phyloP scores from a whole-genome alignment of 2,888 invertebrate species.

The Conops quadrifasciatus region DNA sequence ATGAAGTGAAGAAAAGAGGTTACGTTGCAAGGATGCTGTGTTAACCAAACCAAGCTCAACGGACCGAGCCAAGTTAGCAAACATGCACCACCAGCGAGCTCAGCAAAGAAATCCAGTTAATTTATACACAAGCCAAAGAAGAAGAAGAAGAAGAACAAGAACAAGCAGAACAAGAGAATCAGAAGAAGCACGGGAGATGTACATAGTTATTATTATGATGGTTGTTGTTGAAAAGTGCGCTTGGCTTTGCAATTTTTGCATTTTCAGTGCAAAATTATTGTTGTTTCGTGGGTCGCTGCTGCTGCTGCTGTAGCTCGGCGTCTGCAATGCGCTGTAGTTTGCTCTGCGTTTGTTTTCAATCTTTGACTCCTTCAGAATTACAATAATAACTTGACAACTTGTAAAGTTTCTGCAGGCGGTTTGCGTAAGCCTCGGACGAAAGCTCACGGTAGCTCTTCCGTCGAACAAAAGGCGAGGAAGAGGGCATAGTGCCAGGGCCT shows the following conservation, averaged over 20 bases:
- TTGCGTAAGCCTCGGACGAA: too few relatives aligned
- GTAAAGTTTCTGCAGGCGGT: too few relatives aligned
- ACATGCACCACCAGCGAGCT: conserved; percentile 15
- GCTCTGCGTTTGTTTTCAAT: too few relatives aligned
- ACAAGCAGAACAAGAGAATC: neutral
- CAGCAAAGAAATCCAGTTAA: conserved; percentile 24
- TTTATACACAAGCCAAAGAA: conserved; percentile 17
- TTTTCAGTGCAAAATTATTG: neutral
- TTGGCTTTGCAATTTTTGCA: conserved; percentile 14
- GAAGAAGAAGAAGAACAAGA: neutral
- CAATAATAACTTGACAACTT: too few relatives aligned
- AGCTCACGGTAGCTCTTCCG: too few relatives aligned
- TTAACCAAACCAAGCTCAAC: neutral
- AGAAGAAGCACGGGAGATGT: neutral
- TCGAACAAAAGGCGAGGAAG: too few relatives aligned
- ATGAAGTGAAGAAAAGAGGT: conserved; percentile 22
- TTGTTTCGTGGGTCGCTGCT: neutral
- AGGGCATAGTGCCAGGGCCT: too few relatives aligned
- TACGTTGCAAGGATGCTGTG: conserved; percentile 25
- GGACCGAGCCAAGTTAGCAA: conserved; percentile 19
- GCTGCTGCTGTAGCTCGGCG: too few relatives aligned
- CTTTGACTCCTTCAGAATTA: too few relatives aligned
- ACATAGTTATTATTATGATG: neutral
- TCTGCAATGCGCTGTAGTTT: too few relatives aligned
- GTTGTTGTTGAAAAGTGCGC: neutral